Evolutionary conservation across 1,140 invertebrate species (phyloP).

Genomic region (Zaprionus ornatus): DNA sequence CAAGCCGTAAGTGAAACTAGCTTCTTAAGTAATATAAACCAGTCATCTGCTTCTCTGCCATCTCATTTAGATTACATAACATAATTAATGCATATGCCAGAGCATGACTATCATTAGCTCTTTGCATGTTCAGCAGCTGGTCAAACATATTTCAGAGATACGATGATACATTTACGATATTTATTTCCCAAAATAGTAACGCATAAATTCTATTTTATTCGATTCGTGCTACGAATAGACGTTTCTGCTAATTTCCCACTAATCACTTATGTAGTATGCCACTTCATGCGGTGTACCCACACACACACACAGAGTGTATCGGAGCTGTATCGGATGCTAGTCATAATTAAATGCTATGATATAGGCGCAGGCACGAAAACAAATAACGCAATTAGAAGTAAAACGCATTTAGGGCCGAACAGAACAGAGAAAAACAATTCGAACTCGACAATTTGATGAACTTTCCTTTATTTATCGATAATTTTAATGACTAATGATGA

Average conservation of each 20-base stretch:
- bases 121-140: not conserved
- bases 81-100: not conserved
- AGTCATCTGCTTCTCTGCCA: not conserved
- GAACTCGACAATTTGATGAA: constrained; percentile 35
- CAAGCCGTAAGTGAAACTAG: not conserved
- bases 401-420: constrained; percentile 5
- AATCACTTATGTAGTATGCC: constrained; percentile 31
- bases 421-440: constrained; percentile 9
- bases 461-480: constrained; percentile 55
- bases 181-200: constrained; percentile 1
- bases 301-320: constrained; percentile 24
- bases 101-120: not conserved
- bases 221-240: constrained; percentile 1
- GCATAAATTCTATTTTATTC: constrained; percentile 1
- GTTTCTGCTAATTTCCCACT: constrained; percentile 47
- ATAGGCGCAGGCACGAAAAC: constrained; percentile 5
- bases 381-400: constrained; percentile 13
- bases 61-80: no score
- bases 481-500: constrained; percentile 61
- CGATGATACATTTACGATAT: constrained; percentile 11
- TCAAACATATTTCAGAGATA: not conserved
- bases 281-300: not conserved
- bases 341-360: constrained; percentile 53
- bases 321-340: constrained; percentile 22
- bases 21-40: not conserved